phyloP scores from a whole-genome alignment of 1,140 invertebrate species.

The Pentalonia nigronervosa region DNA sequence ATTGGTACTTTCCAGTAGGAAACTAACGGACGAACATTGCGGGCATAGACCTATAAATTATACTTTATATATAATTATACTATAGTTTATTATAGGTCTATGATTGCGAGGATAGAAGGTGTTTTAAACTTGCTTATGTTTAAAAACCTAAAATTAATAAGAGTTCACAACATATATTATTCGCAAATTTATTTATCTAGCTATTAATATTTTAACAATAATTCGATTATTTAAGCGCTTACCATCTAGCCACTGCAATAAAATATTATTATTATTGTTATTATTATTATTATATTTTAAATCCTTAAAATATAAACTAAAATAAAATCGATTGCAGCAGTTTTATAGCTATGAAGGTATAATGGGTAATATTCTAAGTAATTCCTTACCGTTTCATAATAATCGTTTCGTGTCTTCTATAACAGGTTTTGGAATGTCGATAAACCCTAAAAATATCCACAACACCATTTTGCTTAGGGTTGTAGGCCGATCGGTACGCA shows the following conservation, averaged over 20 bases:
- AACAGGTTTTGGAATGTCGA: constrained; percentile 10
- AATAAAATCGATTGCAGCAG: not conserved
- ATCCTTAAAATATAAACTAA: not conserved
- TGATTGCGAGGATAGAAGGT: too few relatives aligned
- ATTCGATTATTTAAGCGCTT: not conserved
- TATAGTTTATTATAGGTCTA: too few relatives aligned
- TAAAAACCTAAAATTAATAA: too few relatives aligned
- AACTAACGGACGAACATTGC: too few relatives aligned
- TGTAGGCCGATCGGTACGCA: not conserved
- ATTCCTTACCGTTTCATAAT: not conserved
- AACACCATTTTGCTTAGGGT: not conserved
- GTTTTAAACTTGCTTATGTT: too few relatives aligned
- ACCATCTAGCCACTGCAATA: not conserved
- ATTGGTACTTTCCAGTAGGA: too few relatives aligned
- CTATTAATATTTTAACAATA: not conserved
- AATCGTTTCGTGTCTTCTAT: not conserved
- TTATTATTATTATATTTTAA: not conserved
- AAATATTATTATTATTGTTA: not conserved
- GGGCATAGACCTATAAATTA: too few relatives aligned
- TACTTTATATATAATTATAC: too few relatives aligned
- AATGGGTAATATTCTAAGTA: not conserved
- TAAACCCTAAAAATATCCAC: not conserved
- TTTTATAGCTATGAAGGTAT: not conserved
- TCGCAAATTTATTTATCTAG: not conserved
- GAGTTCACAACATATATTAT: not conserved